A percentile compares a stretch with the other conserved stretches of the same genome.
phyloP scores from a whole-genome alignment of 2,797 vertebrate genomes.

The Pagetopsis macropterus region DNA sequence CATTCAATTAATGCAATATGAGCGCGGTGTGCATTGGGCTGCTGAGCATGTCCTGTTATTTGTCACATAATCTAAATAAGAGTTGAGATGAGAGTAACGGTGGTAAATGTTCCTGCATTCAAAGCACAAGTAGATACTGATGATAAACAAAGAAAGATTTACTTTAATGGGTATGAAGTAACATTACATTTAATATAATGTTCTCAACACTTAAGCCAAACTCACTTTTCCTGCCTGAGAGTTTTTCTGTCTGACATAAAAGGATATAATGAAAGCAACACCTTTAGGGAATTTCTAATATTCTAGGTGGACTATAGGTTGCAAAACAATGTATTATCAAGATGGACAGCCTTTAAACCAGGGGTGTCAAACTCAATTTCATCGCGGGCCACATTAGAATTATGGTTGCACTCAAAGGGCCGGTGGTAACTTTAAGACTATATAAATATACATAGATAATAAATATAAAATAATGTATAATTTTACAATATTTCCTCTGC shows the following conservation, averaged over 20 bases:
- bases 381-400: too few relatives aligned
- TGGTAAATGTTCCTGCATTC: neutral
- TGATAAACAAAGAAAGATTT: neutral
- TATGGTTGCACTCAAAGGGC: too few relatives aligned
- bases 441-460: too few relatives aligned
- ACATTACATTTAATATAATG: neutral
- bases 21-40: neutral
- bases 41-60: conserved; percentile 1
- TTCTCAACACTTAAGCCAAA: neutral
- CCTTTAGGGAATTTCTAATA: neutral
- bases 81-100: neutral
- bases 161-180: neutral
- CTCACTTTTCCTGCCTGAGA: neutral
- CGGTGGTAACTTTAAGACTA: too few relatives aligned
- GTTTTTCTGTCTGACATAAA: neutral
- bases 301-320: neutral
- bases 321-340: neutral
- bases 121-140: neutral
- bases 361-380: too few relatives aligned
- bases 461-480: too few relatives aligned
- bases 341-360: neutral
- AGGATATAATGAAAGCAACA: neutral
- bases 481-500: too few relatives aligned
- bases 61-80: conserved; percentile 20
- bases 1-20: conserved; percentile 33